Conservation (phyloP, 2,888 invertebrate genomes). For the Cyaniris semiargus region DNA sequence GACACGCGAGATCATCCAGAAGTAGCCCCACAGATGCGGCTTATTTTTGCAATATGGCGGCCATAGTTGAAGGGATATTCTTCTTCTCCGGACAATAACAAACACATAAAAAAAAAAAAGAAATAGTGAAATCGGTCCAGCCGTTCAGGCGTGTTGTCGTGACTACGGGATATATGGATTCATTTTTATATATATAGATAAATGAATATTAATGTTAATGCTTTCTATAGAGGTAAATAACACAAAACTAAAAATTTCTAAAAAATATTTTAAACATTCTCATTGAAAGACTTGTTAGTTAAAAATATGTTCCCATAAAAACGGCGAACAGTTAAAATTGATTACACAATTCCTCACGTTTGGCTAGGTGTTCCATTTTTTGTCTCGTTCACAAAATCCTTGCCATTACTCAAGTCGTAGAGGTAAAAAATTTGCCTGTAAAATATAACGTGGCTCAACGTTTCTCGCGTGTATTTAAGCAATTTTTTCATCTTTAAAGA, state of each 20-base stretch:
- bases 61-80: too few relatives aligned
- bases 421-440: slow-evolving; percentile 33
- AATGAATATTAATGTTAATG: too few relatives aligned
- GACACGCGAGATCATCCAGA: too few relatives aligned
- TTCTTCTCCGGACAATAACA: too few relatives aligned
- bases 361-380: slow-evolving; percentile 50
- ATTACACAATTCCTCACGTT: slow-evolving; percentile 49
- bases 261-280: not conserved
- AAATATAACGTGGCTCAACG: slow-evolving; percentile 23
- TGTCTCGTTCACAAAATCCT: slow-evolving; percentile 55
- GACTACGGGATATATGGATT: too few relatives aligned
- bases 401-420: slow-evolving; percentile 48
- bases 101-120: too few relatives aligned
- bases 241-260: not conserved
- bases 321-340: slow-evolving; percentile 50
- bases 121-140: too few relatives aligned
- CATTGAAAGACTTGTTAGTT: not conserved
- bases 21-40: too few relatives aligned
- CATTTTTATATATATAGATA: too few relatives aligned
- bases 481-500: slow-evolving; percentile 16
- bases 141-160: too few relatives aligned
- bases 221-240: too few relatives aligned
- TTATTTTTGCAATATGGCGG: too few relatives aligned
- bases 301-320: slow-evolving; percentile 34
- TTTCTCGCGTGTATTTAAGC: not conserved